Conservation (phyloP, 2,888 invertebrate genomes). For the Acanthosepion pharaonis region DNA sequence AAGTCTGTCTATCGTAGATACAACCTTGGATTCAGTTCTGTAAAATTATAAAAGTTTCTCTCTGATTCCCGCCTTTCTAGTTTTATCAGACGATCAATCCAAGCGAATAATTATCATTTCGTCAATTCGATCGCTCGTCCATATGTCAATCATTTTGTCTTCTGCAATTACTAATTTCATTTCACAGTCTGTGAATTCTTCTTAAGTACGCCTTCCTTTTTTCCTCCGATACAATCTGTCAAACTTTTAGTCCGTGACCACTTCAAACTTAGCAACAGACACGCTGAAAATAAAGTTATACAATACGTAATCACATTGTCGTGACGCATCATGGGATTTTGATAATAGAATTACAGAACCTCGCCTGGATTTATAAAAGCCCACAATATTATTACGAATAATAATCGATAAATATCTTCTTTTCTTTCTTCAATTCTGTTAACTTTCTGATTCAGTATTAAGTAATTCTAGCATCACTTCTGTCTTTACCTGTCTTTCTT, state of each 20-base stretch:
- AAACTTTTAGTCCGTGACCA: not conserved
- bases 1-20: too few species aligned
- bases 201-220: not conserved
- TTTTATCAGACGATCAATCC: not conserved
- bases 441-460: not conserved
- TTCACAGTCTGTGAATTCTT: not conserved
- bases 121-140: not conserved
- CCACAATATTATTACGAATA: not conserved
- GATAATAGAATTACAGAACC: not conserved
- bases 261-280: not conserved
- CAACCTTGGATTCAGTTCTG: too few species aligned
- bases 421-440: not conserved
- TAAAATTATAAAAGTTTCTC: not conserved
- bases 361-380: not conserved
- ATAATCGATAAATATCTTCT: not conserved
- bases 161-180: not conserved
- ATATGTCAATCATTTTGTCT: slow-evolving; percentile 15
- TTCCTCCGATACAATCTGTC: not conserved
- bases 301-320: not conserved
- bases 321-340: not conserved
- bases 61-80: not conserved
- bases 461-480: not conserved
- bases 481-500: not conserved
- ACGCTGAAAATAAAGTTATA: not conserved
- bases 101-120: not conserved